Evolutionary conservation across 2,113 vertebrate species (phyloP).

Genomic region (Oreochromis spilurus): DNA sequence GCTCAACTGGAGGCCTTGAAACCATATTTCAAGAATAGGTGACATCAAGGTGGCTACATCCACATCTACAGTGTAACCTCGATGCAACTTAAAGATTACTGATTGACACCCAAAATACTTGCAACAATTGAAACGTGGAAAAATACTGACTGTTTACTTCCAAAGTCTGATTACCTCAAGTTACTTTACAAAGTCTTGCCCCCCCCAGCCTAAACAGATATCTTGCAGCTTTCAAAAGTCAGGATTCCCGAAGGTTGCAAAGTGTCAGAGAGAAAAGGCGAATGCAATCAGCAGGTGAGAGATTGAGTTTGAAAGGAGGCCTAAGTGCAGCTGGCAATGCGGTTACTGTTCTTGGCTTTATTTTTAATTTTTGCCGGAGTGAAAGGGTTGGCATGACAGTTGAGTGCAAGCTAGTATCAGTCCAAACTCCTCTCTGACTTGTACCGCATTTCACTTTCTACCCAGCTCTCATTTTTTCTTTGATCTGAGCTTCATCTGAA

Average conservation of each 20-base stretch:
- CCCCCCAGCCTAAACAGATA: no score
- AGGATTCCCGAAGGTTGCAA: not conserved
- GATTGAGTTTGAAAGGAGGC: not conserved
- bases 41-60: not conserved
- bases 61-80: not conserved
- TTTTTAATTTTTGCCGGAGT: not conserved
- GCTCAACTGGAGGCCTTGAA: not conserved
- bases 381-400: not conserved
- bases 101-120: not conserved
- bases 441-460: not conserved
- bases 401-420: not conserved
- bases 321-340: not conserved
- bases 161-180: not conserved
- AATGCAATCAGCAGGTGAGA: not conserved
- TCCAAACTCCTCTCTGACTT: not conserved
- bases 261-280: not conserved
- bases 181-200: not conserved
- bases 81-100: not conserved
- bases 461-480: not conserved
- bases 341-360: not conserved
- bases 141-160: not conserved
- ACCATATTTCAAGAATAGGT: not conserved
- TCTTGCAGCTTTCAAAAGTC: not conserved
- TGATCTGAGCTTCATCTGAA: not conserved
- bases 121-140: accelerated